Percentiles rank a stretch among this genome's conserved stretches.
These are phyloP conservation scores for Bubo scandiacus DNA, from an alignment of 2,113 vertebrate genomes.

Conservation along the genomic window DNA sequence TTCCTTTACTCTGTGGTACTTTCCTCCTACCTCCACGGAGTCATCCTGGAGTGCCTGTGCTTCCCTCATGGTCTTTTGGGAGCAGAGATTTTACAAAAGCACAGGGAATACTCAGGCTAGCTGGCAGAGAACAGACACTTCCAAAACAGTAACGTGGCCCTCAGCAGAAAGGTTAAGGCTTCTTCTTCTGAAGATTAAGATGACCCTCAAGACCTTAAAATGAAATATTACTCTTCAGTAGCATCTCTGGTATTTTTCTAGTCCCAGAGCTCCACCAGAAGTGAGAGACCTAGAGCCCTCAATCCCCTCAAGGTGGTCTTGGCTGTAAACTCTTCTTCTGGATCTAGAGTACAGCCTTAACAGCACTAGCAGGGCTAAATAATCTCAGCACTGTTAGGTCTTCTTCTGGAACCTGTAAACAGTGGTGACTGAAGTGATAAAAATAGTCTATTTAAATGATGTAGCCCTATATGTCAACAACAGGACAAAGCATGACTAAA, in stretches of 20 bases:
- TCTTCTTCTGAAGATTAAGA: background rate
- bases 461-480: background rate
- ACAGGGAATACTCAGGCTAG: accelerated
- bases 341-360: background rate
- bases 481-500: background rate
- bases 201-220: background rate
- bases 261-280: background rate
- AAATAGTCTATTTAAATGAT: background rate
- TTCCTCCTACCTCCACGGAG: background rate
- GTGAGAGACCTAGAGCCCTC: background rate
- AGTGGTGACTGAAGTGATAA: background rate
- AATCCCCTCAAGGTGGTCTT: background rate
- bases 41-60: background rate
- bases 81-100: background rate
- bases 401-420: background rate
- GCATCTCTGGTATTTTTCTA: background rate
- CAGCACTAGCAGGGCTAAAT: background rate
- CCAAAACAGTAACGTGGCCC: background rate
- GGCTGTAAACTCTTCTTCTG: background rate
- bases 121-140: background rate
- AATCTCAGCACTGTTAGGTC: background rate
- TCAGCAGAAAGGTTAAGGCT: background rate
- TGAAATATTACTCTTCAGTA: background rate
- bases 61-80: background rate
- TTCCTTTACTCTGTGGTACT: background rate